Base-by-base conservation (phyloP, 2,797 vertebrate species). In the Cygnus olor region DNA sequence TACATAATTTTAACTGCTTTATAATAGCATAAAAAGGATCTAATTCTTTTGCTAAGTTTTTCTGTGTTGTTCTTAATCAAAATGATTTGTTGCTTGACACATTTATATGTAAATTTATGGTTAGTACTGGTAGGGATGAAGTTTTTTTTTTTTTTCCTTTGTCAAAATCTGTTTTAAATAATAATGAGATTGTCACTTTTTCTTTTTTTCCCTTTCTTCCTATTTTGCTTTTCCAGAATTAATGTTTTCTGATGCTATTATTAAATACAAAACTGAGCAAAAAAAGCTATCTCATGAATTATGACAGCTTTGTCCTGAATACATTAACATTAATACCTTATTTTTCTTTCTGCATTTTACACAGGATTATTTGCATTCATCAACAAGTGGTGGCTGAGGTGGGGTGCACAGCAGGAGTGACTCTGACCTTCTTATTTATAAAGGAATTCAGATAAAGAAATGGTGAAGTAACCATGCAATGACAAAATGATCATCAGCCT, bases 181-280 rank as follows among this genome's bases (percentile, higher is more conserved):
- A 77, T 69, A 93, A 93, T 96, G 61, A 96, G 80, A 58, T 78
- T 96, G 92, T 89, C 76, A 79, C 9, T 95, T 61, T 74, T 90
- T 40, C 57, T 76, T 1, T 87, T 93, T 90, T 73, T 51, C 32
- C 9, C 80, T 89, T 72, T 30, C 68, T 84, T 63, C 54, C 36
- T 64, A 72, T 53, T 74, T 44, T 90, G 22, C 30, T 80, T 88
- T 66, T 68, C 76, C 51, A 34, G 60, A 88, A 93, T 94, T 64
- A 90, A 94, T 91, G 28, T 72, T 92, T 95, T 80, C 56, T 79
- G 70, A 80, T 91, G 58, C 61, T 84, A 15, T 86, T 95, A 88
- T 91, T 95, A 90, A 95, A 90, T 66, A 80, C 58, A 79, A 77
- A 87, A 71, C 9, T 9, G 73, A 74, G 53, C 51, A 69, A 45